Evolutionary conservation across 2,113 vertebrate genomes (phyloP).

Genomic region (Helogale parvula): DNA sequence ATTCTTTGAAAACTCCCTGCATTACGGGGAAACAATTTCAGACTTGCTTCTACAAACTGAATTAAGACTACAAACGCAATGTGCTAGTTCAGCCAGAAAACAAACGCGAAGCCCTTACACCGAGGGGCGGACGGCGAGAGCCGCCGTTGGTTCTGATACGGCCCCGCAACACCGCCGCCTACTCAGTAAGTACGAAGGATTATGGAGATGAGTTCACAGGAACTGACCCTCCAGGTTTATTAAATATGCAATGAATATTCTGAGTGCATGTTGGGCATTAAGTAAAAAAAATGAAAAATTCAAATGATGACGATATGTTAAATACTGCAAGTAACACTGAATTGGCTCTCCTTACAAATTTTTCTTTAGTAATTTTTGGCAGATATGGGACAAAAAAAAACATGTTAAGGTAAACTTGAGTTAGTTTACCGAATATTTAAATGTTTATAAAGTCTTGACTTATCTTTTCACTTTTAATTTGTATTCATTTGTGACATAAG

Average conservation of each 20-base stretch:
- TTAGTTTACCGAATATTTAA: slow-evolving; percentile 67
- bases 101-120: not conserved
- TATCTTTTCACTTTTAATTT: not conserved
- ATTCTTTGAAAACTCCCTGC: slow-evolving; percentile 21
- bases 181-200: slow-evolving; percentile 82
- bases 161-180: slow-evolving; percentile 63
- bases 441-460: slow-evolving; percentile 49
- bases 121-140: slow-evolving; percentile 28
- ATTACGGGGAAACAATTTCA: slow-evolving; percentile 38
- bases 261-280: slow-evolving; percentile 76
- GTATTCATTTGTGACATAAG: slow-evolving; percentile 59
- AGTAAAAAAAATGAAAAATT: slow-evolving; percentile 78
- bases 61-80: slow-evolving; percentile 44
- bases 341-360: slow-evolving; percentile 72
- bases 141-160: not conserved
- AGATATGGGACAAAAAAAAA: slow-evolving; percentile 70
- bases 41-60: slow-evolving; percentile 32
- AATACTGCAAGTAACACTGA: slow-evolving; percentile 71
- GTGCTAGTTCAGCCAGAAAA: slow-evolving; percentile 39
- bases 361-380: slow-evolving; percentile 80
- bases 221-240: slow-evolving; percentile 87
- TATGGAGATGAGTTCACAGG: slow-evolving; percentile 87
- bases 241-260: slow-evolving; percentile 84
- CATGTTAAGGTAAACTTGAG: slow-evolving; percentile 48
- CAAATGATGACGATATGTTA: slow-evolving; percentile 65